A percentile compares a stretch with the other conserved stretches of the same genome.
These are phyloP conservation scores for Orthosia incerta DNA, from an alignment of 2,888 invertebrate species.

Conservation along the genomic window DNA sequence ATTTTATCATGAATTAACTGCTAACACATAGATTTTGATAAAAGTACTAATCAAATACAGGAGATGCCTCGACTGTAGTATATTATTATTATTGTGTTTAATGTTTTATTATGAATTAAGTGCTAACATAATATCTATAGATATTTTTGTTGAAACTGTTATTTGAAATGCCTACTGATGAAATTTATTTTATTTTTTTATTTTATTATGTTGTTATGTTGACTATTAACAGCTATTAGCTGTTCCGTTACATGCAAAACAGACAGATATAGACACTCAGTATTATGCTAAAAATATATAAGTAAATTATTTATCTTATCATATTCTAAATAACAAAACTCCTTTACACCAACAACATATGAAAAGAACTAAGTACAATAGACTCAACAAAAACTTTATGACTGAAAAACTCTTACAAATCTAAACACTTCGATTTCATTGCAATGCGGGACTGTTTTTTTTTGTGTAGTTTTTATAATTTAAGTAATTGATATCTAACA, in stretches of 20 bases:
- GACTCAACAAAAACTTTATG: slow-evolving; percentile 75
- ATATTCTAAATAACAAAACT: slow-evolving; percentile 77
- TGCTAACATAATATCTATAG: background rate
- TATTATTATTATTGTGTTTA: slow-evolving; percentile 3
- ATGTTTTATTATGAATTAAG: background rate
- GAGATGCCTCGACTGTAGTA: slow-evolving; percentile 5
- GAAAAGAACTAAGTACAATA: slow-evolving; percentile 84
- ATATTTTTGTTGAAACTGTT: too few species aligned
- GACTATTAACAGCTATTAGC: slow-evolving; percentile 32
- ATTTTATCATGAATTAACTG: background rate
- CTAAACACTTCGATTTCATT: slow-evolving; percentile 53
- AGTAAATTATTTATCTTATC: slow-evolving; percentile 32
- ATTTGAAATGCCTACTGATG: too few species aligned
- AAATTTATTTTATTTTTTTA: too few species aligned
- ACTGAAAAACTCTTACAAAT: slow-evolving; percentile 68
- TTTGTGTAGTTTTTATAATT: background rate
- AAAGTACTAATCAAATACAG: background rate
- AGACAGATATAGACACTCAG: slow-evolving; percentile 31
- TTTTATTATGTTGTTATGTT: too few species aligned
- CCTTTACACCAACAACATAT: slow-evolving; percentile 78
- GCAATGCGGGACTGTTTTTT: slow-evolving; percentile 31
- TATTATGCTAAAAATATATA: slow-evolving; percentile 53
- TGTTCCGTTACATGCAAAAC: slow-evolving; percentile 39
- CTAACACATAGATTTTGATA: background rate
- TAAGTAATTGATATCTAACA: background rate